Conservation (phyloP, 2,888 invertebrate genomes). For the Agriotes lineatus region DNA sequence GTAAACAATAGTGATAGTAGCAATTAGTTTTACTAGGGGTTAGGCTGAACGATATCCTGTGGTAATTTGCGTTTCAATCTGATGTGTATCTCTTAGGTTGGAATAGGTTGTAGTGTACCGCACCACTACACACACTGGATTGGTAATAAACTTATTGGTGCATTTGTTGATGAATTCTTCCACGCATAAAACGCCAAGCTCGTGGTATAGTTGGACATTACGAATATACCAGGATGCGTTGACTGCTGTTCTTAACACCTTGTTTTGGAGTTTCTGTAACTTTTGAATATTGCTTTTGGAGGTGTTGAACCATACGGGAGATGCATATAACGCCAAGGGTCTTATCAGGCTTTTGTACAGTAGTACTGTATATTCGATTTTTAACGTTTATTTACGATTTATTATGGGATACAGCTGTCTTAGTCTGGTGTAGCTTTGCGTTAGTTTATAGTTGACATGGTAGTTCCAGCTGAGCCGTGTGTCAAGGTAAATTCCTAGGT, state of each 20-base stretch:
- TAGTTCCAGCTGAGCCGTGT: neutral
- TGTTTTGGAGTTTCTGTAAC: no score
- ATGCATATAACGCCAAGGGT: neutral
- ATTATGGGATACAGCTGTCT: neutral
- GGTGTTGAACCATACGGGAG: neutral
- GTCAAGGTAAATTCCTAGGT: neutral
- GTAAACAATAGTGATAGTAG: no score
- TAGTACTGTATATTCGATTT: neutral
- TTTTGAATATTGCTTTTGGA: no score
- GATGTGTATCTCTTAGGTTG: neutral
- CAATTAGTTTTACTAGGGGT: no score
- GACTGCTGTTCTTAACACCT: no score
- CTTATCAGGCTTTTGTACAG: neutral
- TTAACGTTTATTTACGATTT: neutral
- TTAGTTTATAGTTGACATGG: neutral
- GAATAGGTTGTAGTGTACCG: neutral
- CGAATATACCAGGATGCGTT: no score
- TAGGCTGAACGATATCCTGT: neutral
- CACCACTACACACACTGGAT: neutral
- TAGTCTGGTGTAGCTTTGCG: neutral
- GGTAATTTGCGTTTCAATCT: neutral
- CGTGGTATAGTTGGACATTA: no score
- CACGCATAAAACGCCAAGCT: no score
- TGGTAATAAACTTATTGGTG: neutral
- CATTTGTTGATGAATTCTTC: neutral